phyloP scores from a whole-genome alignment of 2,113 vertebrate species.

The Variabilichromis moorii region DNA sequence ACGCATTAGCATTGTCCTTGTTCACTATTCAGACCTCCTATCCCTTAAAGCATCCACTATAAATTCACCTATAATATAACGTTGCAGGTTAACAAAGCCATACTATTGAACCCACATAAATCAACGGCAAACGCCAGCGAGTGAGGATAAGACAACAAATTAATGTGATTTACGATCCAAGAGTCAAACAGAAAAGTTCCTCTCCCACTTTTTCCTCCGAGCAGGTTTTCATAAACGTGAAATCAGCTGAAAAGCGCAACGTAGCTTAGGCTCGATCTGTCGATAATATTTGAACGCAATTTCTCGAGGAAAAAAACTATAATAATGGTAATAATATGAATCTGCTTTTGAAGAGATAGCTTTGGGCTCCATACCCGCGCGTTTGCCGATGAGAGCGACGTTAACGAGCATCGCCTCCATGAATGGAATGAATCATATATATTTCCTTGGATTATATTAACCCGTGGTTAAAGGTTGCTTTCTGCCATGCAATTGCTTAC shows the following conservation, averaged over 20 bases:
- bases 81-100: constrained; percentile 68
- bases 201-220: constrained; percentile 51
- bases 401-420: constrained; percentile 77
- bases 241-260: constrained; percentile 63
- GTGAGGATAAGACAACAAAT: constrained; percentile 80
- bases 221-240: constrained; percentile 60
- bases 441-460: constrained; percentile 77
- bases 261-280: constrained; percentile 49
- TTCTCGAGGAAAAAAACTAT: neutral
- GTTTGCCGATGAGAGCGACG: constrained; percentile 61
- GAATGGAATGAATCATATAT: constrained; percentile 82
- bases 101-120: constrained; percentile 80
- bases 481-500: constrained; percentile 96
- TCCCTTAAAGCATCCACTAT: constrained; percentile 24
- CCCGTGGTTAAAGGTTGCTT: constrained; percentile 86
- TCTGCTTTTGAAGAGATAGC: constrained; percentile 21
- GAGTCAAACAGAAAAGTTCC: constrained; percentile 78
- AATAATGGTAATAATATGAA: constrained; percentile 22
- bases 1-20: neutral
- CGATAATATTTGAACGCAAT: constrained; percentile 67
- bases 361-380: constrained; percentile 46
- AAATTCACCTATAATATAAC: constrained; percentile 51
- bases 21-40: neutral
- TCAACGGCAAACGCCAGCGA: constrained; percentile 71
- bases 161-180: constrained; percentile 89